Percentiles rank a stretch among this genome's conserved stretches.
Conservation (phyloP, 2,888 invertebrate species). For the Andrena flavipes region DNA sequence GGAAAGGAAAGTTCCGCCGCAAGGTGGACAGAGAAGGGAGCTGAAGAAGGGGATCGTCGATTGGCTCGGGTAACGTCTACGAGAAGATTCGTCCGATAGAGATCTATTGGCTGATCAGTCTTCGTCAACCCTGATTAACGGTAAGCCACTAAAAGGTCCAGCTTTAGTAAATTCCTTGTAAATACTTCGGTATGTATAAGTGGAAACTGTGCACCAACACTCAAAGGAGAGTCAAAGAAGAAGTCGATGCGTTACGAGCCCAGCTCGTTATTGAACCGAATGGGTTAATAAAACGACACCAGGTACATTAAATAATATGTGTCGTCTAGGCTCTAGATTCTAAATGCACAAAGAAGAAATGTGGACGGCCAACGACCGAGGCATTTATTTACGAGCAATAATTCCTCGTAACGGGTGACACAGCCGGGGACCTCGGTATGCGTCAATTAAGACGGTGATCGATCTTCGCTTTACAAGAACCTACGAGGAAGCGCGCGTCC, state of each 20-base stretch:
- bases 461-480: slow-evolving; percentile 43
- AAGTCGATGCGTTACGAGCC: too few species aligned
- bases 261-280: too few species aligned
- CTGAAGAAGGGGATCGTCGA: background rate
- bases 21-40: background rate
- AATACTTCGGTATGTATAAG: too few species aligned
- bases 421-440: slow-evolving; percentile 37
- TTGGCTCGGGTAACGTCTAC: background rate
- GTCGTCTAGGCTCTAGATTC: background rate
- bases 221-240: too few species aligned
- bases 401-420: slow-evolving; percentile 33
- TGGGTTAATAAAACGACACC: background rate
- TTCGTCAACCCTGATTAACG: background rate
- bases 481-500: slow-evolving; percentile 24
- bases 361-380: background rate
- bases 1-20: slow-evolving; percentile 51
- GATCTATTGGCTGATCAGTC: background rate
- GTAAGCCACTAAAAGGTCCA: too few species aligned
- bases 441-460: slow-evolving; percentile 63
- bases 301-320: slow-evolving; percentile 14
- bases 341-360: background rate
- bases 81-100: background rate
- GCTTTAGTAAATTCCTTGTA: too few species aligned
- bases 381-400: slow-evolving; percentile 39
- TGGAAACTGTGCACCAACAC: too few species aligned